Evolutionary conservation across 2,113 vertebrate species (phyloP).

Genomic region (Lutjanus erythropterus): DNA sequence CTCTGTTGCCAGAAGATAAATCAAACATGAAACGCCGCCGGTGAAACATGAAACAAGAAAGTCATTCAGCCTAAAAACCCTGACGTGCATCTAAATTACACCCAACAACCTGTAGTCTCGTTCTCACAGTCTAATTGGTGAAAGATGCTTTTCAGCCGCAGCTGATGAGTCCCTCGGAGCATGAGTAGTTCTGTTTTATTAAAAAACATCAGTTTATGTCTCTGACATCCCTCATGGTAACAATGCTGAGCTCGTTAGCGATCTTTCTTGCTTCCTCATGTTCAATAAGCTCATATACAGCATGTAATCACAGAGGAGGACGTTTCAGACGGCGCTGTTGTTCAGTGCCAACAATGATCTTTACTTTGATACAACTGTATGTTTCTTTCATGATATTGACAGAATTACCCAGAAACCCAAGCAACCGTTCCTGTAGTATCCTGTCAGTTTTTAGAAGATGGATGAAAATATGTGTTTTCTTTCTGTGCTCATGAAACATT

Average conservation of each 20-base stretch:
- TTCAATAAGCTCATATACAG: not conserved
- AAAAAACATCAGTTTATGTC: constrained; percentile 9
- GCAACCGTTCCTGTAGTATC: no score
- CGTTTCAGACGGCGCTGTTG: not conserved
- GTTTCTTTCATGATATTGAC: no score
- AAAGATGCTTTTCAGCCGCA: not conserved
- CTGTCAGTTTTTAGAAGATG: not conserved
- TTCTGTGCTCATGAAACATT: not conserved
- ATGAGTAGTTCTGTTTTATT: not conserved
- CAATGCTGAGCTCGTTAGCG: constrained; percentile 4
- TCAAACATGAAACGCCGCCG: not conserved
- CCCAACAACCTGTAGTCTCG: not conserved
- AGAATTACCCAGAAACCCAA: not conserved
- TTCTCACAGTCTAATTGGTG: constrained; percentile 11
- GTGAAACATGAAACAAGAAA: not conserved
- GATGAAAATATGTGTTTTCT: not conserved
- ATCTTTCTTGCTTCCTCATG: not conserved
- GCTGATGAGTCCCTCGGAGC: constrained; percentile 27
- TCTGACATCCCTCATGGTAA: not conserved
- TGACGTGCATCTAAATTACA: not conserved
- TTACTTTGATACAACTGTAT: no score
- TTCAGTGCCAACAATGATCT: no score
- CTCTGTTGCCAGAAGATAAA: constrained; percentile 1
- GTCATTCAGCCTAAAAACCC: not conserved
- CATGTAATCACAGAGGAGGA: not conserved